phyloP scores from a whole-genome alignment of 2,113 vertebrate genomes.

The Tauraco erythrolophus region DNA sequence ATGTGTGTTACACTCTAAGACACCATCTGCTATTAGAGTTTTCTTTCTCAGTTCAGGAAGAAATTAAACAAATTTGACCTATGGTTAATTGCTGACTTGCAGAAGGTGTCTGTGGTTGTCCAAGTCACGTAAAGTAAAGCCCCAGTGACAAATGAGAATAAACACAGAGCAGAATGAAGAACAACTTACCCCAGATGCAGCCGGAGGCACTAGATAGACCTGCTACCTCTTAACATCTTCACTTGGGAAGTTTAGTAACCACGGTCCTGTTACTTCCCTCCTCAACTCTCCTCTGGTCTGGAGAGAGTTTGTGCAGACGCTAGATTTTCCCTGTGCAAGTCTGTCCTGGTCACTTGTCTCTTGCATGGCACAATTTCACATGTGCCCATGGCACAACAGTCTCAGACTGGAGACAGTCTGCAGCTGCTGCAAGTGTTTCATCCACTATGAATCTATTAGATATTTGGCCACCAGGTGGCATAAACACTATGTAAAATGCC shows the following conservation, averaged over 20 bases:
- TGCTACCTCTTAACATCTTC: not conserved
- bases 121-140: not conserved
- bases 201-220: not conserved
- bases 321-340: not conserved
- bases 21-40: not conserved
- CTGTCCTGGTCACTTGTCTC: not conserved
- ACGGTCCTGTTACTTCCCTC: too few species aligned
- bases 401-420: accelerated
- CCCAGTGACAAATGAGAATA: not conserved
- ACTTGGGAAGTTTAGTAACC: not conserved
- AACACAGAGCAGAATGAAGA: not conserved
- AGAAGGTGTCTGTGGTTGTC: not conserved
- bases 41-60: not conserved
- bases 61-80: not conserved
- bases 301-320: not conserved
- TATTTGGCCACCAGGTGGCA: slow-evolving; percentile 67
- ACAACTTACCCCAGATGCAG: not conserved
- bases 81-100: not conserved
- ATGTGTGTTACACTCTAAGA: not conserved
- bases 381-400: too few species aligned
- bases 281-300: not conserved
- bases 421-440: not conserved
- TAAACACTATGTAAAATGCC: slow-evolving; percentile 57
- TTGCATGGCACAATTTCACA: not conserved
- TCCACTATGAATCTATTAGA: not conserved